These are phyloP conservation scores for Aramus guarauna DNA, from an alignment of 2,113 vertebrate species.

Conservation along the genomic window DNA sequence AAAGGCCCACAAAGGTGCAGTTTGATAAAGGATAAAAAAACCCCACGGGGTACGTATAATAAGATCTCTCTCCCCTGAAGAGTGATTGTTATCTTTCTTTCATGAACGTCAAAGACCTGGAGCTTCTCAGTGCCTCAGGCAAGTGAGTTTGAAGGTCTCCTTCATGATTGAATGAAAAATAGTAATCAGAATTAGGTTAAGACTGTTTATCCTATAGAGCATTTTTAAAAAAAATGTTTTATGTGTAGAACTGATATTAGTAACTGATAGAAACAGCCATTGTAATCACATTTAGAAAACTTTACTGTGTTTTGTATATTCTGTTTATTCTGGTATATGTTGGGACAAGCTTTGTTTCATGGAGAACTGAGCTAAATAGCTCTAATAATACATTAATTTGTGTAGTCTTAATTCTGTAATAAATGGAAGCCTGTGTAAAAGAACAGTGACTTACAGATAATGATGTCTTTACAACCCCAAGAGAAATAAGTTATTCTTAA, in stretches of 20 bases:
- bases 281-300: background rate
- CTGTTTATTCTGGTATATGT: background rate
- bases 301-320: background rate
- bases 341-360: background rate
- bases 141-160: slow-evolving; percentile 74
- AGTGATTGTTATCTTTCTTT: slow-evolving; percentile 73
- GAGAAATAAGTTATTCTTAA: slow-evolving; percentile 27
- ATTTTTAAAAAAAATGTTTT: slow-evolving; percentile 20
- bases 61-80: slow-evolving; percentile 68
- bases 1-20: slow-evolving; percentile 60
- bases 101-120: slow-evolving; percentile 68
- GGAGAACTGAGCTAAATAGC: background rate
- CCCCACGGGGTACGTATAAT: slow-evolving; percentile 45
- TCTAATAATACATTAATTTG: background rate
- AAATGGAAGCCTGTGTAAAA: background rate
- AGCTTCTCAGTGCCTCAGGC: slow-evolving; percentile 74
- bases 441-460: background rate
- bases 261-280: slow-evolving; percentile 19
- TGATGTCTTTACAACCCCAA: slow-evolving; percentile 21
- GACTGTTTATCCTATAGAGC: slow-evolving; percentile 64
- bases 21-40: slow-evolving; percentile 64
- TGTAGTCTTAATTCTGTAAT: background rate
- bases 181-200: slow-evolving; percentile 74
- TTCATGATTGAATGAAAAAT: slow-evolving; percentile 65
- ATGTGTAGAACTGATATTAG: slow-evolving; percentile 27